Evolutionary conservation across 2,797 vertebrate genomes (phyloP), one percentile per base, ranked within the genome.

Genomic region (Myotis daubentonii): DNA sequence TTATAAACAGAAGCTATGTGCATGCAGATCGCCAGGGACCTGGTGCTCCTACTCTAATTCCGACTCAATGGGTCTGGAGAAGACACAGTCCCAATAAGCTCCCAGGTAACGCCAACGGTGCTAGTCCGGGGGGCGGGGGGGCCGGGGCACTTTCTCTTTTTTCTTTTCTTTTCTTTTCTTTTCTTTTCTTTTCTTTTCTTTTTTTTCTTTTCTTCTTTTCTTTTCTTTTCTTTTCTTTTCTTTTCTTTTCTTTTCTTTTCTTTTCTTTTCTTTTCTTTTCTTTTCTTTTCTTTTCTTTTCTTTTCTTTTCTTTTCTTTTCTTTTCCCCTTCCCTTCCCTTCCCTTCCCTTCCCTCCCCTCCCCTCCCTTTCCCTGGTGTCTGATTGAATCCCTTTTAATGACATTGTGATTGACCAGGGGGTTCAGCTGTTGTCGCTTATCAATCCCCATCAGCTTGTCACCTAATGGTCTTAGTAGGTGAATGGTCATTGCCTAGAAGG

Each of bases 21-120:
- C 41, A 0, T 0, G 1, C 10, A 5, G 1, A 8, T 33, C 20
- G 0, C 41, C 15, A 8, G 33, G 51, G 49, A 68, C 83, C n/a
- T 1, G 47, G n/a, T n/a, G 44, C 36, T 36, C 38, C 12, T 33
- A 5, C 20, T 60, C 38, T 22, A 6, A 8, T 30, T 17, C 55
- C 9, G 47, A 41, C 6, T n/a, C 33, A 4, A 6, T 1, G 76
- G 44, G 70, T 22, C 23, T 23, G 82, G 51, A n/a, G 38, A 49
- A 41, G 76, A 30, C 16, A 5, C 16, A 2, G 41, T 23, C 41
- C 57, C 49, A 36, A 16, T 38, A 49, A 60, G 36, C 25, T n/a
- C 55, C 78, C 68, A 44, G 91, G 41, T 22, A 57, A 23, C 28
- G 36, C 49, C 41, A 25, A 17, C 0, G 19, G 30, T 19, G 8